Base-by-base conservation (phyloP, 2,113 vertebrate species). In the Paracanthobrama guichenoti region DNA sequence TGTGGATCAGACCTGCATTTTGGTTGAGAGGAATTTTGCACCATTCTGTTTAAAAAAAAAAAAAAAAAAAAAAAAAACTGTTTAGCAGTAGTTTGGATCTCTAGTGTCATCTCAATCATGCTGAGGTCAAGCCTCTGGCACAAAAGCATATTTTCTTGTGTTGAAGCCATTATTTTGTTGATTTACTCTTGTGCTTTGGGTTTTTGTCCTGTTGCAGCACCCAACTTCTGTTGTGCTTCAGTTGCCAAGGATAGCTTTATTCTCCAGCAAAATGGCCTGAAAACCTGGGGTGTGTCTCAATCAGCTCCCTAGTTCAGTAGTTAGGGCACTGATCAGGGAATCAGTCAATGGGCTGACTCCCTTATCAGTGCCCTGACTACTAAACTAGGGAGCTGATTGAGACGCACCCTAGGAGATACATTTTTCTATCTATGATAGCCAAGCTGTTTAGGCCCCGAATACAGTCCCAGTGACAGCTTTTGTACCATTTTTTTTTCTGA, bases 51-150 rank as follows among this genome's bases (percentile, higher is more conserved):
- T 46, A 7, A 7, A 35, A n/a, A n/a, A n/a, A n/a, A n/a, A n/a
- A n/a, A n/a, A n/a, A n/a, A n/a, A n/a, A n/a, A n/a, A n/a, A n/a
- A n/a, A n/a, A n/a, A 72, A 72, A 59, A 16, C 10, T 46, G 22
- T 73, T 46, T 22, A 24, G 42, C 22, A 24, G n/a, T 72, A 24
- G 44, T 72, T 73, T 73, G 39, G 39, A 73, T 46, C 12, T 6
- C 22, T 73, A 26, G 69, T 73, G 42, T 73, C n/a, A 73, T 73
- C 39, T 73, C 42, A 73, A 46, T 73, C 42, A 46, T 48, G 42
- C 4, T 46, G 22, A 46, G 69, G 42, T 73, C 69, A 73, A 46
- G 69, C 42, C 42, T 46, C 42, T 73, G 42, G 22, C 42, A 26
- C 69, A 24, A 46, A 73, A n/a, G 22, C 42, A 73, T 73, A 26